phyloP scores from a whole-genome alignment of 2,113 vertebrate genomes.

The Podilymbus podiceps region DNA sequence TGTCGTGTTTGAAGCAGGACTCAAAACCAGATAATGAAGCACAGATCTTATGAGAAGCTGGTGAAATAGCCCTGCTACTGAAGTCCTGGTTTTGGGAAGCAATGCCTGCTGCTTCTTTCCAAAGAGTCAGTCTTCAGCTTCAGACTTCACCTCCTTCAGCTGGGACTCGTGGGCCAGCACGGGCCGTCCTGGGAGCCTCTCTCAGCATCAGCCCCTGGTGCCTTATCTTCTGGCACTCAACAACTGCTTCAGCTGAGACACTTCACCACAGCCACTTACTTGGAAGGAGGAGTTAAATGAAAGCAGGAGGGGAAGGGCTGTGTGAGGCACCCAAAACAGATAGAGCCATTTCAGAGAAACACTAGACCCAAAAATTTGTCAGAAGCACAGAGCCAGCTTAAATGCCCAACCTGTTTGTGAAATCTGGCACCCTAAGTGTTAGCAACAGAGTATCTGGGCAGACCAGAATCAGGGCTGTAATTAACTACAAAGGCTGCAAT shows the following conservation, averaged over 20 bases:
- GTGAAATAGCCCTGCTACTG: background rate
- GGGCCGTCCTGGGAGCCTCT: background rate
- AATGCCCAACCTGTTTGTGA: background rate
- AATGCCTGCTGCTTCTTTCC: background rate
- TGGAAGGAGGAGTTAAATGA: background rate
- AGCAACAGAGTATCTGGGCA: background rate
- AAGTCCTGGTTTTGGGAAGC: background rate
- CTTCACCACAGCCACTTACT: background rate
- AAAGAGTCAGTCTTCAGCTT: background rate
- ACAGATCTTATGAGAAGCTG: background rate
- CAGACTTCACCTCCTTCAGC: background rate
- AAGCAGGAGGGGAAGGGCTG: background rate
- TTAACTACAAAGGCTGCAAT: background rate
- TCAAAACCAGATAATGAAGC: background rate
- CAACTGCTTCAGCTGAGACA: background rate
- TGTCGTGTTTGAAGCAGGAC: background rate
- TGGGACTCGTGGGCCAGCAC: background rate
- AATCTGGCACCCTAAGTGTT: background rate
- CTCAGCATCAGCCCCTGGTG: background rate
- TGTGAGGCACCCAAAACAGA: background rate
- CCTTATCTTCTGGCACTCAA: background rate
- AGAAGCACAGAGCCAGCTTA: background rate
- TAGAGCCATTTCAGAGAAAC: background rate
- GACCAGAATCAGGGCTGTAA: background rate
- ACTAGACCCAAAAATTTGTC: background rate